Evolutionary conservation across 2,888 invertebrate species (phyloP).

Genomic region (Chrysopilus asiliformis): DNA sequence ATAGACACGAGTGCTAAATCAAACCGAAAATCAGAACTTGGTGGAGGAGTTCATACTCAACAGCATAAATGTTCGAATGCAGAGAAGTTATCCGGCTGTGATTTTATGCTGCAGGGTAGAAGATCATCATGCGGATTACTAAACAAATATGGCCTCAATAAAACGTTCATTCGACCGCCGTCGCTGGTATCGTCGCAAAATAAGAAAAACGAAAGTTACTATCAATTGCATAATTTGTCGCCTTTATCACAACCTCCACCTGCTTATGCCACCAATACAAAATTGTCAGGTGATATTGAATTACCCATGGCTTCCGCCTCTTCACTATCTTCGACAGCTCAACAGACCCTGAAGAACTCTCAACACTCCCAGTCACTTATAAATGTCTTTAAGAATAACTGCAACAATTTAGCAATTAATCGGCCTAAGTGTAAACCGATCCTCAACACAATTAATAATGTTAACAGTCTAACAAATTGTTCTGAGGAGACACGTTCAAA

Average conservation of each 20-base stretch:
- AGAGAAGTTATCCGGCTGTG: no score
- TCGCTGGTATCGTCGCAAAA: conserved; percentile 6
- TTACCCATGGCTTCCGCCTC: conserved; percentile 4
- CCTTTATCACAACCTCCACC: conserved; percentile 10
- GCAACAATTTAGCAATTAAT: conserved; percentile 10
- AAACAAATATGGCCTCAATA: conserved; percentile 14
- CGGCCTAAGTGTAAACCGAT: conserved; percentile 11
- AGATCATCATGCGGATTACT: conserved; percentile 8
- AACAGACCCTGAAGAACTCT: no score
- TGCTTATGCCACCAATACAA: conserved; percentile 3
- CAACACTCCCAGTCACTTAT: conserved; percentile 2
- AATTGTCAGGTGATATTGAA: conserved; percentile 3
- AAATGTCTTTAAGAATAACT: conserved; percentile 8
- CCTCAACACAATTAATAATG: conserved; percentile 2
- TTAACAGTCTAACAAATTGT: conserved; percentile 6
- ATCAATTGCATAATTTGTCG: conserved; percentile 9
- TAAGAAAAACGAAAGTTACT: conserved; percentile 11
- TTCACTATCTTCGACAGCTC: no score
- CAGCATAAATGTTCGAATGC: no score
- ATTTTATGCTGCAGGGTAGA: no score
- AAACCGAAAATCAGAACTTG: no score
- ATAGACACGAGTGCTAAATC: no score
- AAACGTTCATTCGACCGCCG: conserved; percentile 13
- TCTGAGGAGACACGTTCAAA: conserved; percentile 14
- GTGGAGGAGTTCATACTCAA: no score